phyloP scores from a whole-genome alignment of 1,140 invertebrate species.

The Saxidomus purpurata region DNA sequence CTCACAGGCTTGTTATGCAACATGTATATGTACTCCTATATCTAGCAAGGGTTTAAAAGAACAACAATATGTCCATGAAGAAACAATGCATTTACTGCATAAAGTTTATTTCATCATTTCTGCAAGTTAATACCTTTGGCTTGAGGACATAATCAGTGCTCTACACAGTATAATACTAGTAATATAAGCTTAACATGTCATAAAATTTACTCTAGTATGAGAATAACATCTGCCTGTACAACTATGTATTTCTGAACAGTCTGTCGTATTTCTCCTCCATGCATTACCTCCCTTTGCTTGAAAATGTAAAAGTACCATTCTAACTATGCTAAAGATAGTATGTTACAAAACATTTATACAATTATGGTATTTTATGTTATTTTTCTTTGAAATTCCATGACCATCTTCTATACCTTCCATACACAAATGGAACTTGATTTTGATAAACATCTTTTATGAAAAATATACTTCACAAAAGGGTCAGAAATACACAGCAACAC shows the following conservation, averaged over 20 bases:
- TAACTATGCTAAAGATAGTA: too few relatives aligned
- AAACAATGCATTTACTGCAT: slow-evolving; percentile 54
- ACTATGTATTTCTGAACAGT: background rate
- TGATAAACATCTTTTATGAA: too few relatives aligned
- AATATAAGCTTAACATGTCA: slow-evolving; percentile 39
- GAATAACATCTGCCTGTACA: background rate
- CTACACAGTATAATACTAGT: slow-evolving; percentile 48
- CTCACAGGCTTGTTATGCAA: too few relatives aligned
- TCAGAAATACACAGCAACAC: background rate
- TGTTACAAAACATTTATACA: too few relatives aligned
- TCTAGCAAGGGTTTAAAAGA: background rate
- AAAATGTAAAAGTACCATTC: background rate
- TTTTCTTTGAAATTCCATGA: too few relatives aligned
- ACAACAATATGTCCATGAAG: background rate
- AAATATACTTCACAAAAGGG: background rate
- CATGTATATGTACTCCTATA: too few relatives aligned
- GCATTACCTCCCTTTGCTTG: background rate
- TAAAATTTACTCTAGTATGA: slow-evolving; percentile 19
- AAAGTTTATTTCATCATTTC: slow-evolving; percentile 40
- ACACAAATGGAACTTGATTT: too few relatives aligned
- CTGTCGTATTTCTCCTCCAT: background rate
- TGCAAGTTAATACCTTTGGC: slow-evolving; percentile 55
- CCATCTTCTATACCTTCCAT: too few relatives aligned
- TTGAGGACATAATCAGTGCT: slow-evolving; percentile 54
- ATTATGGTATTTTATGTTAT: too few relatives aligned